Percentiles rank a stretch among this genome's conserved stretches.
Evolutionary conservation across 2,888 invertebrate genomes (phyloP).

Genomic region (Nephrotoma appendiculata): DNA sequence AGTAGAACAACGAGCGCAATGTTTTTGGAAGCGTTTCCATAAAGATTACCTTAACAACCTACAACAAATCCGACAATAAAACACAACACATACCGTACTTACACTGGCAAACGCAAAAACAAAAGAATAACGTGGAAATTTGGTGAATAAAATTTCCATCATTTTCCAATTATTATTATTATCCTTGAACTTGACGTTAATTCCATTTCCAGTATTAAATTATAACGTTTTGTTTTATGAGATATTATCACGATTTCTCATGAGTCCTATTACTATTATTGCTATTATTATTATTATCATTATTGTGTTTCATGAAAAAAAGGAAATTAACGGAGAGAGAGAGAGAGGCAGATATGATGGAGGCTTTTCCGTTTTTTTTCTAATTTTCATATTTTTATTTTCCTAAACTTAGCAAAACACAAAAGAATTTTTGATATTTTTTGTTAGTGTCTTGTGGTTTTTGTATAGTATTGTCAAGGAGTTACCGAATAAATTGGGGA

Average conservation of each 20-base stretch:
- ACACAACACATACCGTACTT: background rate
- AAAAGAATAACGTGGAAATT: background rate
- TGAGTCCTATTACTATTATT: background rate
- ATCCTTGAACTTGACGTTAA: background rate
- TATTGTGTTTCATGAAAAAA: background rate
- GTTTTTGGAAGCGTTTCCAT: no score
- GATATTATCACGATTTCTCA: background rate
- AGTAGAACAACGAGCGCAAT: no score
- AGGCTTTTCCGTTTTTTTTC: background rate
- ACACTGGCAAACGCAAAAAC: background rate
- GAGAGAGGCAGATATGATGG: background rate
- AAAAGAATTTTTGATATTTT: background rate
- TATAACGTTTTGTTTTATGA: background rate
- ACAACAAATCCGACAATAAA: background rate
- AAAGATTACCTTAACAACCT: no score
- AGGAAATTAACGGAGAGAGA: background rate
- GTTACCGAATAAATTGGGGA: background rate
- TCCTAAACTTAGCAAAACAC: background rate
- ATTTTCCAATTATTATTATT: background rate
- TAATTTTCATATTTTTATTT: background rate
- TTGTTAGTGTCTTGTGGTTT: background rate
- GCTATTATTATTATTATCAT: background rate
- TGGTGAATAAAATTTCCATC: background rate
- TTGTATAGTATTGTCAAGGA: background rate
- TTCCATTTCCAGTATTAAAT: background rate